Percentiles rank a stretch among this genome's conserved stretches.
Evolutionary conservation across 2,888 invertebrate genomes (phyloP).

Genomic region (Gerris lacustris): DNA sequence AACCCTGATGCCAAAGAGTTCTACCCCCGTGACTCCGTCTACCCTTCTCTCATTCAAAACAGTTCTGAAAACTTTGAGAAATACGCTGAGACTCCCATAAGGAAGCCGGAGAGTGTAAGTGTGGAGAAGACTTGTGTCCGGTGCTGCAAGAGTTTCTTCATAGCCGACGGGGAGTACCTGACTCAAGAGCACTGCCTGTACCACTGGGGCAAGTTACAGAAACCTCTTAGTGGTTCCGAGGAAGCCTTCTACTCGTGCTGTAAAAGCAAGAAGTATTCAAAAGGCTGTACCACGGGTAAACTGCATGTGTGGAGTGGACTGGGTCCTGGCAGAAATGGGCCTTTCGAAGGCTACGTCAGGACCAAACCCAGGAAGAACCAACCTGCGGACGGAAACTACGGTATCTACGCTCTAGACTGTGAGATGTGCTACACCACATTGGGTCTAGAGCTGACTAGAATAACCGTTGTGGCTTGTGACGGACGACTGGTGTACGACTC

Average conservation of each 20-base stretch:
- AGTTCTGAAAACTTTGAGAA: slow-evolving; percentile 13
- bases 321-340: slow-evolving; percentile 57
- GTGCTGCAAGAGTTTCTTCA: slow-evolving; percentile 58
- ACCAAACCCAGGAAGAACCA: slow-evolving; percentile 41
- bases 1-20: slow-evolving; percentile 59
- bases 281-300: slow-evolving; percentile 52
- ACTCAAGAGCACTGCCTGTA: slow-evolving; percentile 64
- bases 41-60: slow-evolving; percentile 20
- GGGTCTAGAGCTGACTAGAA: slow-evolving; percentile 76
- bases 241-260: slow-evolving; percentile 50
- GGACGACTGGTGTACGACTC: slow-evolving; percentile 69
- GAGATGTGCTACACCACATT: slow-evolving; percentile 90
- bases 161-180: slow-evolving; percentile 57
- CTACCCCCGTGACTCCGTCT: slow-evolving; percentile 40
- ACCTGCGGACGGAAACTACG: slow-evolving; percentile 41
- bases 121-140: slow-evolving; percentile 48
- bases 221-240: slow-evolving; percentile 36
- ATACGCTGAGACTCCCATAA: slow-evolving; percentile 13
- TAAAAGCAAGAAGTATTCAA: slow-evolving; percentile 39
- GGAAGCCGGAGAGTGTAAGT: slow-evolving; percentile 13
- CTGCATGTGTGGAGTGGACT: slow-evolving; percentile 70
- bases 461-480: slow-evolving; percentile 67
- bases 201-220: slow-evolving; percentile 76
- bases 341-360: slow-evolving; percentile 52
- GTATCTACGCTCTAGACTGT: slow-evolving; percentile 79